These are phyloP conservation scores for Leptopilina boulardi DNA, from an alignment of 1,140 invertebrate species.

Conservation along the genomic window DNA sequence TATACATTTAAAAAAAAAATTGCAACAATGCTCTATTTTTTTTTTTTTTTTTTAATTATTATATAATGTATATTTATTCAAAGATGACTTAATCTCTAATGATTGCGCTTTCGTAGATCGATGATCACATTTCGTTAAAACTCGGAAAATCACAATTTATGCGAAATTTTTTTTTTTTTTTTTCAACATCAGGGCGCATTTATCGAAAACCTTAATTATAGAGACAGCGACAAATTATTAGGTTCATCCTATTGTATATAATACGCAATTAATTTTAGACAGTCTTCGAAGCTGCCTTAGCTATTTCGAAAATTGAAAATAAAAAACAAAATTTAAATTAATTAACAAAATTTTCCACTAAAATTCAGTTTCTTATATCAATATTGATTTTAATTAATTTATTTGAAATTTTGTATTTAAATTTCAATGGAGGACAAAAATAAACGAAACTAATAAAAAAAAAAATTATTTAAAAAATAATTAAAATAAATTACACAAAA, in stretches of 20 bases:
- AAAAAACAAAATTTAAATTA: neutral
- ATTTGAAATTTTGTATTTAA: no score
- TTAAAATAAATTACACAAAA: no score
- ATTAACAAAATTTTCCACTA: no score
- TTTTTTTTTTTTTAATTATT: neutral
- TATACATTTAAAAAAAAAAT: neutral
- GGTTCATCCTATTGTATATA: neutral
- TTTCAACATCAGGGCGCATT: no score
- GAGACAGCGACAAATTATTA: neutral
- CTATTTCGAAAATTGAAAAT: neutral
- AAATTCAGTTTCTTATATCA: no score
- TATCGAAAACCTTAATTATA: neutral
- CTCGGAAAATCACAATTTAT: neutral
- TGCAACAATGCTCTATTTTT: neutral
- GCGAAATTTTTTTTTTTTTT: no score
- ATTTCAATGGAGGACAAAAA: no score
- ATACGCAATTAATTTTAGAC: neutral
- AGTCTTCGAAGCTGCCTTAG: neutral
- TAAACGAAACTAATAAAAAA: no score
- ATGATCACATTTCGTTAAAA: neutral
- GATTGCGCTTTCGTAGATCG: neutral
- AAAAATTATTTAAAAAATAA: no score
- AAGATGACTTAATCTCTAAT: slow-evolving; percentile 14
- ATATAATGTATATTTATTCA: no score
- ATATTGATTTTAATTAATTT: no score